Conservation (phyloP, 2,797 vertebrate genomes). For the Coregonus suidteri region DNA sequence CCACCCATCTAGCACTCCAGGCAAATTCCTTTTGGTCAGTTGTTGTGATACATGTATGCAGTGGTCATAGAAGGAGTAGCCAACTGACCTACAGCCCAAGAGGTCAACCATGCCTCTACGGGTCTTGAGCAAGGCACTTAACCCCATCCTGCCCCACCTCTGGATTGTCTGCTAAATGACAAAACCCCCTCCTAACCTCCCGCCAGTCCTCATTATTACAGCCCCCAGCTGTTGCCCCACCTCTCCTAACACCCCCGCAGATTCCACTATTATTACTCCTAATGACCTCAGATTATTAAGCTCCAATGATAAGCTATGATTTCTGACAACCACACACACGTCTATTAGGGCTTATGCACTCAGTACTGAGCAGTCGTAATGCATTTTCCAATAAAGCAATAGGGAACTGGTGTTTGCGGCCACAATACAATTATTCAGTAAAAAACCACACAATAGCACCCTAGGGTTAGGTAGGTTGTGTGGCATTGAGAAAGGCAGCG, state of each 20-base stretch:
- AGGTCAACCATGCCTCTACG: conserved; percentile 67
- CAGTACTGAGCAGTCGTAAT: not conserved
- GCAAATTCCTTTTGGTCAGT: too few species aligned
- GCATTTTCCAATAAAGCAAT: not conserved
- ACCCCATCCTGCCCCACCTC: conserved; percentile 37
- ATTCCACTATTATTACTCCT: too few species aligned
- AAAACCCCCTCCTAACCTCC: conserved; percentile 49
- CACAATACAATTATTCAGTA: conserved; percentile 47
- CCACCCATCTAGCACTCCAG: too few species aligned
- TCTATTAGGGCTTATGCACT: not conserved
- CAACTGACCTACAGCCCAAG: conserved; percentile 8
- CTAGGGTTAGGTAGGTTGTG: conserved; percentile 49
- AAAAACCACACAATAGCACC: conserved; percentile 59
- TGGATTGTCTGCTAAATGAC: too few species aligned
- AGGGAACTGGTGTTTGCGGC: conserved; percentile 5
- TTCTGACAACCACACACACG: conserved; percentile 79
- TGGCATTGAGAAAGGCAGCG: conserved; percentile 58
- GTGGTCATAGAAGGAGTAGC: too few species aligned
- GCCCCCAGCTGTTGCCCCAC: conserved; percentile 77
- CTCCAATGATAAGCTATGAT: conserved; percentile 83
- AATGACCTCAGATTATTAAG: conserved; percentile 79
- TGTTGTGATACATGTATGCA: too few species aligned
- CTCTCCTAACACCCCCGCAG: too few species aligned
- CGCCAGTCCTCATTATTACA: conserved; percentile 57
- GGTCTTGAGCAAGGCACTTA: too few species aligned